Conservation (phyloP, 2,888 invertebrate species). For the Lasioglossum pauxillum region DNA sequence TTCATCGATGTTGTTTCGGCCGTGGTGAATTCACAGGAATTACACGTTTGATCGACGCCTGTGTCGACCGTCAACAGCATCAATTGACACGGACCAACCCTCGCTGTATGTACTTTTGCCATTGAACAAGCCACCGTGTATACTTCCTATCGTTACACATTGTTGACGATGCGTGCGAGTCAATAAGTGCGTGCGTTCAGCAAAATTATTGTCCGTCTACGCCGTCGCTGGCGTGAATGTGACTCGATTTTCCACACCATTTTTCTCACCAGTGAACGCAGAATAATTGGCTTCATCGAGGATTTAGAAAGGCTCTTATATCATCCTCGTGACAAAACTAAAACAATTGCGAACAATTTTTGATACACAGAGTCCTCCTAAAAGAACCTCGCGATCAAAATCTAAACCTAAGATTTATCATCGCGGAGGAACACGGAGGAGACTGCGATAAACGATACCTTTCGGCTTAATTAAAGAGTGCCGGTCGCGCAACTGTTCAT, state of each 20-base stretch:
- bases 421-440: neutral
- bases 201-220: neutral
- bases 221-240: neutral
- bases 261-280: neutral
- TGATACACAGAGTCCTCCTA: neutral
- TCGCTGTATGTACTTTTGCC: neutral
- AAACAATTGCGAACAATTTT: neutral
- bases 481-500: conserved; percentile 50
- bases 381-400: neutral
- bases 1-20: neutral
- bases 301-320: neutral
- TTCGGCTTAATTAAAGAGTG: conserved; percentile 35
- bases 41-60: conserved; percentile 6
- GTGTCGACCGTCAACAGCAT: neutral
- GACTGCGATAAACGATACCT: conserved; percentile 44
- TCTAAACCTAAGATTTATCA: neutral
- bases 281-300: neutral
- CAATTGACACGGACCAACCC: neutral
- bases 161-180: neutral
- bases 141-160: conserved; percentile 8
- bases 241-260: neutral
- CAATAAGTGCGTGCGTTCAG: neutral
- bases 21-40: neutral
- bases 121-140: conserved; percentile 8
- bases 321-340: neutral